Percentiles rank a stretch among this genome's conserved stretches.
phyloP scores from a whole-genome alignment of 1,140 invertebrate genomes.

The Psilanteris sp. region DNA sequence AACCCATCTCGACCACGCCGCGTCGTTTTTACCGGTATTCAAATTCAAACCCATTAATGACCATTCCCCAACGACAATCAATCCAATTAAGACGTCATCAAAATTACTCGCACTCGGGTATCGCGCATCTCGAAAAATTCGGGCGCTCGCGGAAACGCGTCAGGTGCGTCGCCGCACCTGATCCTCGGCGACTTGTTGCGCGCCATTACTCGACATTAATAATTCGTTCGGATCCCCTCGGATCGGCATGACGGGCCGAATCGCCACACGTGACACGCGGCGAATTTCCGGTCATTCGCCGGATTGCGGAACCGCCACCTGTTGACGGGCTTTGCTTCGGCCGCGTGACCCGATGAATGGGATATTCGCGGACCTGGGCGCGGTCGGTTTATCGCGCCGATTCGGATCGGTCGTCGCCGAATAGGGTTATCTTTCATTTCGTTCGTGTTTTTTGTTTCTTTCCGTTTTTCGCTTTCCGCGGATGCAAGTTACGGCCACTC shows the following conservation, averaged over 20 bases:
- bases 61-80: too few species aligned
- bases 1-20: too few species aligned
- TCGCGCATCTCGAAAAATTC: not conserved
- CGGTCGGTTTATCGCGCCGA: conserved; percentile 41
- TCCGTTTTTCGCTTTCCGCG: too few species aligned
- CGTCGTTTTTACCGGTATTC: too few species aligned
- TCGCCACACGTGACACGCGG: conserved; percentile 65
- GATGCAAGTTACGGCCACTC: too few species aligned
- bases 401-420: conserved; percentile 32
- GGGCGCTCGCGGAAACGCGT: conserved; percentile 8
- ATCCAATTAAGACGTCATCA: too few species aligned
- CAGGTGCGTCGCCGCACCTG: conserved; percentile 65
- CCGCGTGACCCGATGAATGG: conserved; percentile 55
- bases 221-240: conserved; percentile 66
- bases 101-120: too few species aligned
- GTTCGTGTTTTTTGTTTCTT: too few species aligned
- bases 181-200: conserved; percentile 70
- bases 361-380: conserved; percentile 58
- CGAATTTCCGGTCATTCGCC: conserved; percentile 72
- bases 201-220: conserved; percentile 67
- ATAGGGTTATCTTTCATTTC: conserved; percentile 31
- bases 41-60: too few species aligned
- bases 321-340: conserved; percentile 50
- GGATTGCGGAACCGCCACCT: conserved; percentile 55
- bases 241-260: conserved; percentile 64